A percentile compares a stretch with the other conserved stretches of the same genome.
These are phyloP conservation scores for Spilosoma lubricipeda DNA, from an alignment of 2,888 invertebrate genomes.

Conservation along the genomic window DNA sequence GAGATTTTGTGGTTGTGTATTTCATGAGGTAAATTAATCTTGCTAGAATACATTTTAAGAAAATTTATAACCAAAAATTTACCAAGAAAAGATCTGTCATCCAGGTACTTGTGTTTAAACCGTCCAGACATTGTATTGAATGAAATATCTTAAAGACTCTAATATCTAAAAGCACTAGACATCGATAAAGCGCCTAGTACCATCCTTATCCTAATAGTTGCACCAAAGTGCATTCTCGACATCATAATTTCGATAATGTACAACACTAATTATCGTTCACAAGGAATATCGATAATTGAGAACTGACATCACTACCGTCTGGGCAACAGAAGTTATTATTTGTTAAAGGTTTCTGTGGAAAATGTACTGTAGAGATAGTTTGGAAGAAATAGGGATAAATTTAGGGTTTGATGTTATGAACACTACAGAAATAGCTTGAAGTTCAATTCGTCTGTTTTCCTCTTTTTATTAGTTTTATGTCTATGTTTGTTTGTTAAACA, in stretches of 20 bases:
- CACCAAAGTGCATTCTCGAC: conserved; percentile 80
- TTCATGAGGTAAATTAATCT: too few relatives aligned
- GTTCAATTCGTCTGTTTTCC: too few relatives aligned
- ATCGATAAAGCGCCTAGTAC: conserved; percentile 29
- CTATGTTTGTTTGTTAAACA: too few relatives aligned
- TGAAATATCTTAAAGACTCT: neutral
- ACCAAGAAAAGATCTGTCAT: too few relatives aligned
- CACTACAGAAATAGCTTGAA: neutral
- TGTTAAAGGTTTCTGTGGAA: conserved; percentile 3
- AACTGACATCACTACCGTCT: conserved; percentile 58
- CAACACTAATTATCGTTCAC: conserved; percentile 73
- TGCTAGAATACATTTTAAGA: too few relatives aligned
- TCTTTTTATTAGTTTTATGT: too few relatives aligned
- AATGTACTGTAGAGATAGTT: neutral
- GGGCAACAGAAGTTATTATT: conserved; percentile 26
- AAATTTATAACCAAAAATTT: too few relatives aligned
- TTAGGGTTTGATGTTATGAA: neutral
- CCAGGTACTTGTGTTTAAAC: neutral
- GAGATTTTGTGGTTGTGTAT: too few relatives aligned
- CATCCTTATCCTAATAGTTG: conserved; percentile 70
- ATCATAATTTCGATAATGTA: conserved; percentile 79
- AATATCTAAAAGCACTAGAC: neutral
- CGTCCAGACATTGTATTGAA: neutral
- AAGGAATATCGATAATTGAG: conserved; percentile 62
- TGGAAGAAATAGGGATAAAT: neutral